Evolutionary conservation across 2,797 vertebrate genomes (phyloP).

Genomic region (Martes flavigula): DNA sequence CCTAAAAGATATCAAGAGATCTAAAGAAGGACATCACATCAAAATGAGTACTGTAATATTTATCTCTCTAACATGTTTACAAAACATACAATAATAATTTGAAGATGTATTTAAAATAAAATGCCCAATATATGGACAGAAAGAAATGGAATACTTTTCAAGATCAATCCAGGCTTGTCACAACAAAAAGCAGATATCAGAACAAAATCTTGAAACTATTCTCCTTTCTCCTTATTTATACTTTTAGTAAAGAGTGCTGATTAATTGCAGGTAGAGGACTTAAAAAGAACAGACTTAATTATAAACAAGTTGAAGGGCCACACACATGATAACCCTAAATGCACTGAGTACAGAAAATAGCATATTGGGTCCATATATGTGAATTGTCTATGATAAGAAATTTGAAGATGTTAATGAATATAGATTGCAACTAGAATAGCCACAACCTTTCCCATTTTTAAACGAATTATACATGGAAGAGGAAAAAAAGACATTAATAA

Average conservation of each 20-base stretch:
- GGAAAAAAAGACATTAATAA: conserved; percentile 13
- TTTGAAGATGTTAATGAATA: not conserved
- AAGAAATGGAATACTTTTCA: not conserved
- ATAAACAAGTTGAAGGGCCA: not conserved
- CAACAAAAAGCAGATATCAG: not conserved
- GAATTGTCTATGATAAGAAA: not conserved
- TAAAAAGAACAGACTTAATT: not conserved
- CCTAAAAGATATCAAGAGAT: not conserved
- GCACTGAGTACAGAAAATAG: not conserved
- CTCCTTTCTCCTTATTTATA: not conserved
- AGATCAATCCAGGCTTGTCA: conserved; percentile 33
- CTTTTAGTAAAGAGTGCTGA: not conserved
- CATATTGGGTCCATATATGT: not conserved
- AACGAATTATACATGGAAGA: not conserved
- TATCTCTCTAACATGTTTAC: not conserved
- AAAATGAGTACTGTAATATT: not conserved
- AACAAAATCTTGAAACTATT: conserved; percentile 1
- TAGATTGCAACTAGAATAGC: not conserved
- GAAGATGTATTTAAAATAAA: conserved; percentile 38
- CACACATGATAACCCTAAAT: not conserved
- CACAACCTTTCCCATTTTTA: not conserved
- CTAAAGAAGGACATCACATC: not conserved
- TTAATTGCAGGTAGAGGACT: not conserved
- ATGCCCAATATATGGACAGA: not conserved
- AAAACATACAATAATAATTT: conserved; percentile 30